Percentiles rank a stretch among this genome's conserved stretches.
Evolutionary conservation across 2,888 invertebrate genomes (phyloP).

Genomic region (Drosophila austrosaltans): DNA sequence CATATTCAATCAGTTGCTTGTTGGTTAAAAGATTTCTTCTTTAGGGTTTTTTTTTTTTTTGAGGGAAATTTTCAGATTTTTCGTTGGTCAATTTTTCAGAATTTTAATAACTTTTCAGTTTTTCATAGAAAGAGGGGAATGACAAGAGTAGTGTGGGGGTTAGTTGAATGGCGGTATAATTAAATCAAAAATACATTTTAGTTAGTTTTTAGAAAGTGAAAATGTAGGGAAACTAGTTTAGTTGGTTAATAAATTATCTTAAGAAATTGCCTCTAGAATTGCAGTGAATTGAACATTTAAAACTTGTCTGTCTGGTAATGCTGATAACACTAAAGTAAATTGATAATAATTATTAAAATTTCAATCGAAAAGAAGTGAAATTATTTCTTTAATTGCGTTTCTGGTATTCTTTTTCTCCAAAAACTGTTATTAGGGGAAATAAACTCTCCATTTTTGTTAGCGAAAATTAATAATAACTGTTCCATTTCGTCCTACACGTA

Average conservation of each 20-base stretch:
- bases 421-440: no score
- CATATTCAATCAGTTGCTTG: slow-evolving; percentile 70
- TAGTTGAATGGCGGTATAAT: neutral
- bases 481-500: no score
- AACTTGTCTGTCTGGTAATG: neutral
- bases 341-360: neutral
- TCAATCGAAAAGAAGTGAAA: neutral
- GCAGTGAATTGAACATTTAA: neutral
- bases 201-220: neutral
- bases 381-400: neutral
- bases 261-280: neutral
- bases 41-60: neutral
- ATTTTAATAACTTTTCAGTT: slow-evolving; percentile 36
- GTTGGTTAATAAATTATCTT: neutral
- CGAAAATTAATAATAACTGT: no score
- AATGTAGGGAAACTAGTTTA: slow-evolving; percentile 1
- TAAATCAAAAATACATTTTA: neutral
- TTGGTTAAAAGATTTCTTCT: slow-evolving; percentile 51
- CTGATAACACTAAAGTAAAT: neutral
- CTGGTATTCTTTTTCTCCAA: no score
- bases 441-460: no score
- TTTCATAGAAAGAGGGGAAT: neutral
- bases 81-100: slow-evolving; percentile 58
- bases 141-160: neutral
- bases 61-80: slow-evolving; percentile 30